Percentiles rank a stretch among this genome's conserved stretches.
phyloP scores from a whole-genome alignment of 2,888 invertebrate genomes.

The Caenorhabditis doughertyi region DNA sequence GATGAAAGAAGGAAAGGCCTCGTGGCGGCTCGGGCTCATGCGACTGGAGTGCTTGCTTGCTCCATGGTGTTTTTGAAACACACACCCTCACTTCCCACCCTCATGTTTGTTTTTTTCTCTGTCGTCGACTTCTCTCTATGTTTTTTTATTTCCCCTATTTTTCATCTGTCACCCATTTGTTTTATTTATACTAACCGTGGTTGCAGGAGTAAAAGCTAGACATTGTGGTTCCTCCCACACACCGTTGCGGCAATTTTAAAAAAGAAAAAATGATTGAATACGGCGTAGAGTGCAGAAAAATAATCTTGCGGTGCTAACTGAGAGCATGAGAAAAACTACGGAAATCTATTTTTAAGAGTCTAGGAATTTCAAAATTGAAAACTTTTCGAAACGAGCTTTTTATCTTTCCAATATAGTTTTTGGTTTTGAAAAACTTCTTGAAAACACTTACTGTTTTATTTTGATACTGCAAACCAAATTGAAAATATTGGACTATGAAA shows the following conservation, averaged over 20 bases:
- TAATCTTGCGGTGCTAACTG: too few species aligned
- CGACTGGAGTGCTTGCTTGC: not conserved
- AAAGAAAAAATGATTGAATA: too few species aligned
- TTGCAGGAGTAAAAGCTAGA: slow-evolving; percentile 1
- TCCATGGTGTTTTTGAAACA: slow-evolving; percentile 45
- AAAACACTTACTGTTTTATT: too few species aligned
- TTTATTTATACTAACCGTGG: slow-evolving; percentile 15
- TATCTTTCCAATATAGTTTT: too few species aligned
- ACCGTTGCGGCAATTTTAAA: slow-evolving; percentile 19
- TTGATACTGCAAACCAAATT: not conserved
- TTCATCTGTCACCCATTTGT: slow-evolving; percentile 15
- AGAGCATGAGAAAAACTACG: too few species aligned
- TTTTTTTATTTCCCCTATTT: not conserved
- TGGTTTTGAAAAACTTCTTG: too few species aligned
- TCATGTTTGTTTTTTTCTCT: slow-evolving; percentile 1
- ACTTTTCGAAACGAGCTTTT: too few species aligned
- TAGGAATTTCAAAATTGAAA: too few species aligned
- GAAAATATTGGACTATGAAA: not conserved
- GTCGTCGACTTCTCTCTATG: slow-evolving; percentile 3
- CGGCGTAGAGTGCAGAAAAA: slow-evolving; percentile 7
- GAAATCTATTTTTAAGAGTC: too few species aligned
- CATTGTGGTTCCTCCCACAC: slow-evolving; percentile 1
- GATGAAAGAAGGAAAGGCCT: too few species aligned
- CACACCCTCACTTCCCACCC: slow-evolving; percentile 32
- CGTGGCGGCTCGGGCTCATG: not conserved